These are phyloP conservation scores for Melanerpes aurifrons DNA, from an alignment of 2,113 vertebrate genomes.

Conservation along the genomic window DNA sequence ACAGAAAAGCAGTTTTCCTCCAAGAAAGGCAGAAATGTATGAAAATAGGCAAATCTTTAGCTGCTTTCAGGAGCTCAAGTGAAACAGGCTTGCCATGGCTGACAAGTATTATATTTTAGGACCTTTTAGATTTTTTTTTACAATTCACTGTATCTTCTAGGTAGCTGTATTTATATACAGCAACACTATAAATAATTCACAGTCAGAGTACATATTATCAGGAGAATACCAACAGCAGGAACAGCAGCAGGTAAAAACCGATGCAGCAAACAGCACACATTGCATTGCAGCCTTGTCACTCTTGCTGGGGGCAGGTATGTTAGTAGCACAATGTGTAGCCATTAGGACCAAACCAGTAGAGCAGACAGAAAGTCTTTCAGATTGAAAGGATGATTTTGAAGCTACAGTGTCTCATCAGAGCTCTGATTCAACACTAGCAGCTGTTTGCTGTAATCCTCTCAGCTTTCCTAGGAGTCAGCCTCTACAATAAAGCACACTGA, in stretches of 20 bases:
- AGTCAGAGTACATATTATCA: not conserved
- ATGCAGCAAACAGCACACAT: not conserved
- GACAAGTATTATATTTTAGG: not conserved
- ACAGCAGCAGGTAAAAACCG: not conserved
- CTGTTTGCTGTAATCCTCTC: not conserved
- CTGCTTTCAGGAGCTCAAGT: constrained; percentile 43
- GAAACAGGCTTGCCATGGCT: not conserved
- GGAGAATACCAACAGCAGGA: not conserved
- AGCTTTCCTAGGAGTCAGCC: not conserved
- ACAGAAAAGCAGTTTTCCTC: not conserved
- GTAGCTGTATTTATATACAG: constrained; percentile 1
- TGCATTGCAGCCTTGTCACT: not conserved
- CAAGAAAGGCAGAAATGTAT: constrained; percentile 34
- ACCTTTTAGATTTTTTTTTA: not conserved
- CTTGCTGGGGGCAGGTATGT: not conserved
- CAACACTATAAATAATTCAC: not conserved
- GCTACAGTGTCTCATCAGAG: not conserved
- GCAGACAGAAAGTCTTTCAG: not conserved
- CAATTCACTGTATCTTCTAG: not conserved
- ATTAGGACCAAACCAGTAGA: not conserved
- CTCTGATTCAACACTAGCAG: not conserved
- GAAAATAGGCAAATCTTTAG: constrained; percentile 44
- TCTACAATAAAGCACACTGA: not conserved
- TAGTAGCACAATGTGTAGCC: not conserved
- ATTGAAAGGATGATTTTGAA: not conserved